Conservation (phyloP, 2,113 vertebrate species). For the Suricata suricatta region DNA sequence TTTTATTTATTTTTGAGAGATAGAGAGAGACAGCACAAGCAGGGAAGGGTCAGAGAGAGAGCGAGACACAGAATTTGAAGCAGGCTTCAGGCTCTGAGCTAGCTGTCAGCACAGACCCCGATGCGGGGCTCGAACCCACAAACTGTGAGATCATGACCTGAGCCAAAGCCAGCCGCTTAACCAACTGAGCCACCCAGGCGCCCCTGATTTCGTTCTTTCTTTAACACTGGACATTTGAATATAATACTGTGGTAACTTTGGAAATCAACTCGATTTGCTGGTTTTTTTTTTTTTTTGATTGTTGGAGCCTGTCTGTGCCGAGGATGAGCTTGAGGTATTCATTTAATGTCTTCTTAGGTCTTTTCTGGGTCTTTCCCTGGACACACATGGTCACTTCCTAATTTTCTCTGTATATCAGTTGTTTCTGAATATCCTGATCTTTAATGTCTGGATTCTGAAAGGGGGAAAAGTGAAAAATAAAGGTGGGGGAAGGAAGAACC, state of each 20-base stretch:
- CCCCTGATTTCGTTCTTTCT: too few relatives aligned
- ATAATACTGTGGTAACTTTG: background rate
- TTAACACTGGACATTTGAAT: background rate
- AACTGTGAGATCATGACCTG: too few relatives aligned
- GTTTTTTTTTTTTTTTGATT: background rate
- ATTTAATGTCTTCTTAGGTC: background rate
- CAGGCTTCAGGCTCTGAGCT: too few relatives aligned
- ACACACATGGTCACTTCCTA: background rate
- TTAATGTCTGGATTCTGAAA: background rate
- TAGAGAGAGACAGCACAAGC: too few relatives aligned
- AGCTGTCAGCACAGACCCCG: too few relatives aligned
- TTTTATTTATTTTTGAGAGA: too few relatives aligned
- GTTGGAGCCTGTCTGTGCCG: background rate
- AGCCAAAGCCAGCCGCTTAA: too few relatives aligned
- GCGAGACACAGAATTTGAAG: too few relatives aligned
- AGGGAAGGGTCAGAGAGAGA: too few relatives aligned
- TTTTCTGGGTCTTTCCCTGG: background rate
- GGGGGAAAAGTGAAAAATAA: background rate
- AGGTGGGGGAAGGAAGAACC: background rate
- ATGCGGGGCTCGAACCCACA: too few relatives aligned
- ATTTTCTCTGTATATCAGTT: background rate
- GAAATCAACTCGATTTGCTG: background rate
- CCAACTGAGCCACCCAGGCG: too few relatives aligned
- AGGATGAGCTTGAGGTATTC: background rate
- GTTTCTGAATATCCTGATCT: background rate